These are phyloP conservation scores for Apodemus sylvaticus DNA, from an alignment of 2,113 vertebrate species.

Conservation along the genomic window DNA sequence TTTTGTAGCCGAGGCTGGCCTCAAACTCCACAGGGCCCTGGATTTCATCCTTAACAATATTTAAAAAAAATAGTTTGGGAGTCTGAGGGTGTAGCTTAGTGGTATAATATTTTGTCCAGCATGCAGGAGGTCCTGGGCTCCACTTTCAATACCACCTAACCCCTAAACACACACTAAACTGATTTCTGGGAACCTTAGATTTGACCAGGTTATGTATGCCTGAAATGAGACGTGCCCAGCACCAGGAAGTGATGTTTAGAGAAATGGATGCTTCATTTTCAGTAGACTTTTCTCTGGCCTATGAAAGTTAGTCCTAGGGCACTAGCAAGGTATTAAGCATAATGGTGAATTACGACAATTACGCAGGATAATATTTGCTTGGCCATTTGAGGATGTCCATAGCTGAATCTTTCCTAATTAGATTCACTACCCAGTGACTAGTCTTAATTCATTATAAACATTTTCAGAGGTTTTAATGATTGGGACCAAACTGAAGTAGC, in stretches of 20 bases:
- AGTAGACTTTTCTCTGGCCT: not conserved
- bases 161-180: not conserved
- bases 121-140: not conserved
- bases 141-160: not conserved
- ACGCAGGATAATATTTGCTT: slow-evolving; percentile 69
- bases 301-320: not conserved
- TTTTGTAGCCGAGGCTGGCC: not conserved
- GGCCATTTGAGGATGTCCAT: slow-evolving; percentile 77
- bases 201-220: not conserved
- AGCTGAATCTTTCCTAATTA: slow-evolving; percentile 78
- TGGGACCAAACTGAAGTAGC: slow-evolving; percentile 28
- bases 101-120: not conserved
- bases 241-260: not conserved
- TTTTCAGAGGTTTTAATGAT: slow-evolving; percentile 75
- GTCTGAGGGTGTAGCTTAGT: not conserved
- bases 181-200: not conserved
- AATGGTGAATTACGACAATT: slow-evolving; percentile 64
- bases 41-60: not conserved
- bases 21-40: not conserved
- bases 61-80: not conserved
- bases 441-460: slow-evolving; percentile 73
- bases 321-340: not conserved
- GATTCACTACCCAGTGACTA: slow-evolving; percentile 67
- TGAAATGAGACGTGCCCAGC: not conserved
- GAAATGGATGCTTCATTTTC: not conserved